Percentiles rank a stretch among this genome's conserved stretches.
These are phyloP conservation scores for Hyles lineata DNA, from an alignment of 2,888 invertebrate species.

Conservation along the genomic window DNA sequence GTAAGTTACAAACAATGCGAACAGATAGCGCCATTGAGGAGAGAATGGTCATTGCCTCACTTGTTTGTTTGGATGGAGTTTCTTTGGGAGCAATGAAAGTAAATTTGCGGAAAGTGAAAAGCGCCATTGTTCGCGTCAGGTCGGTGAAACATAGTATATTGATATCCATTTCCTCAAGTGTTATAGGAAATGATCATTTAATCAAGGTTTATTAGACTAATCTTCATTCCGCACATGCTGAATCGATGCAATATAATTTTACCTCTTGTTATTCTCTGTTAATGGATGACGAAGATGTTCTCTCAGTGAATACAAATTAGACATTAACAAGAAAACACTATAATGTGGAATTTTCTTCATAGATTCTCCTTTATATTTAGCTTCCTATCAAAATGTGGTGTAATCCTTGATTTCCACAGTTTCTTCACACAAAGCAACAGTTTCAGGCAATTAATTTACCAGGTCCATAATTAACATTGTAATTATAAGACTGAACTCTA, in stretches of 20 bases:
- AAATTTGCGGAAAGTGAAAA: conserved; percentile 60
- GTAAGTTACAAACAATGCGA: conserved; percentile 78
- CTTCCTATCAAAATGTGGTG: neutral
- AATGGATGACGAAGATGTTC: neutral
- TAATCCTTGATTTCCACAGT: conserved; percentile 9
- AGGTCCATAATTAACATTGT: conserved; percentile 15
- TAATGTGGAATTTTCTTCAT: neutral
- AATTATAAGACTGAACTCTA: conserved; percentile 3
- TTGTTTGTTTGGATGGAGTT: conserved; percentile 68
- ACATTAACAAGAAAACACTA: conserved; percentile 15
- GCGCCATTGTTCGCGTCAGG: conserved; percentile 57
- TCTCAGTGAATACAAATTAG: conserved; percentile 5
- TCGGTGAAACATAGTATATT: conserved; percentile 46
- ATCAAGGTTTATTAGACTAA: conserved; percentile 3
- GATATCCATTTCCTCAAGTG: conserved; percentile 31
- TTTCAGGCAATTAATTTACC: conserved; percentile 16
- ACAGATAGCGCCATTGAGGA: conserved; percentile 75
- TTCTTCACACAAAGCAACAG: conserved; percentile 20
- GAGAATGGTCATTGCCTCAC: conserved; percentile 80
- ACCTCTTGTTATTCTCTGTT: neutral
- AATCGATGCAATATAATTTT: neutral
- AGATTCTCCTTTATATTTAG: neutral
- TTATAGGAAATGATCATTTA: neutral
- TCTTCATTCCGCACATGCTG: neutral
- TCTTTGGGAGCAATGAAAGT: conserved; percentile 71